Evolutionary conservation across 2,797 vertebrate species (phyloP).

Genomic region (Lepidocolaptes lacrymiger): DNA sequence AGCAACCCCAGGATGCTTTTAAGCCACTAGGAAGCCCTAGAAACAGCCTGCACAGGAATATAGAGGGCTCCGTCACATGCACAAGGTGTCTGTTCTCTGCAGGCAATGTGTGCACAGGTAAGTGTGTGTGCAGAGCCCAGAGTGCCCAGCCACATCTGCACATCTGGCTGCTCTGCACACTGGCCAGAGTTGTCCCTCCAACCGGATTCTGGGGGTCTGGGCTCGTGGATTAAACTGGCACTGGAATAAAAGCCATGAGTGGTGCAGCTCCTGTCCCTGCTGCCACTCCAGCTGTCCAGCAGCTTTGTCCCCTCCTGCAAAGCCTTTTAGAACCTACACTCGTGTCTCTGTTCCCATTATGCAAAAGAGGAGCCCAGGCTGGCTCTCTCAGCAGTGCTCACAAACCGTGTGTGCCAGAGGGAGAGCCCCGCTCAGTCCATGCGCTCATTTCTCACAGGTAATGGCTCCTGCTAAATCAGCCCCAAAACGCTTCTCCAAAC

Average conservation of each 20-base stretch:
- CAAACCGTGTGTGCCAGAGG: not conserved
- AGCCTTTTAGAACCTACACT: not conserved
- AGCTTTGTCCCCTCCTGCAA: not conserved
- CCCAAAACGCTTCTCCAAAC: constrained; percentile 51
- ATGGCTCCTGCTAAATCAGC: constrained; percentile 60
- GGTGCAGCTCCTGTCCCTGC: accelerated
- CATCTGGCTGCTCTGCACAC: not conserved
- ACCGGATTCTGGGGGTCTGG: not conserved
- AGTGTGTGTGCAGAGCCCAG: not conserved
- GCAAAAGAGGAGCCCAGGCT: not conserved
- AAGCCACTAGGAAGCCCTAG: not conserved
- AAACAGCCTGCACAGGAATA: not conserved
- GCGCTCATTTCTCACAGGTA: constrained; percentile 33
- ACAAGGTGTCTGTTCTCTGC: not conserved
- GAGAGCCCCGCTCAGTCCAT: not conserved
- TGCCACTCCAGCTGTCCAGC: not conserved
- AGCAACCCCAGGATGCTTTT: not conserved
- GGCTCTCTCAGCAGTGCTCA: not conserved
- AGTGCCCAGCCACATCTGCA: not conserved
- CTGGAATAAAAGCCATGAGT: not conserved
- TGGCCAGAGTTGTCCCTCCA: not conserved
- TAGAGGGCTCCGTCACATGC: not conserved
- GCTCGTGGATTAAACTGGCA: not conserved
- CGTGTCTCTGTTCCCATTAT: not conserved
- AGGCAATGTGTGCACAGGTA: accelerated